A percentile compares a stretch with the other conserved stretches of the same genome.
These are phyloP conservation scores for Megathymus violae DNA, from an alignment of 1,140 invertebrate species.

Conservation along the genomic window DNA sequence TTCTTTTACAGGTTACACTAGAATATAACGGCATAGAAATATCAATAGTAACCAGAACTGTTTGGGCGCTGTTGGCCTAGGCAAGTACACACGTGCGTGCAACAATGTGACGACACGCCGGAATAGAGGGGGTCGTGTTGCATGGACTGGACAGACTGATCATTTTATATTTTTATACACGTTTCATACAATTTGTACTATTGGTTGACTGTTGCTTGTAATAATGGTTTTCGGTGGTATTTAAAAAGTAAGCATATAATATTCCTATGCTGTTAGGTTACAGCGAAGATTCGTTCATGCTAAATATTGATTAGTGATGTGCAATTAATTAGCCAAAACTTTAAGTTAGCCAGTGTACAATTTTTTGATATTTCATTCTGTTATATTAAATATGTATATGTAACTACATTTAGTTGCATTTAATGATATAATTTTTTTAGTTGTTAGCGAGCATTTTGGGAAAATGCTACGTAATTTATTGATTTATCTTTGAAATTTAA, in stretches of 20 bases:
- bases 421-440: too few relatives aligned
- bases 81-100: constrained; percentile 26
- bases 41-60: constrained; percentile 69
- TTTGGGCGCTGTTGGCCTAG: constrained; percentile 70
- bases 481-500: too few relatives aligned
- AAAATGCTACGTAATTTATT: too few relatives aligned
- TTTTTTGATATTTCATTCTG: too few relatives aligned
- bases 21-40: constrained; percentile 77
- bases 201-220: constrained; percentile 1
- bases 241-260: background rate
- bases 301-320: too few relatives aligned
- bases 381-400: too few relatives aligned
- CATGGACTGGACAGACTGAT: constrained; percentile 51
- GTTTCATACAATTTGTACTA: constrained; percentile 15
- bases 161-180: constrained; percentile 70
- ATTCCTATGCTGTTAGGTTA: background rate
- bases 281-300: too few relatives aligned
- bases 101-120: constrained; percentile 11
- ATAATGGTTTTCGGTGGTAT: background rate
- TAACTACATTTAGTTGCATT: too few relatives aligned
- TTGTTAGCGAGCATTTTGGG: too few relatives aligned
- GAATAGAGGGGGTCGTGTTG: too few relatives aligned
- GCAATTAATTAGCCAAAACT: too few relatives aligned
- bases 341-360: too few relatives aligned
- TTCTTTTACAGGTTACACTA: constrained; percentile 71